Evolutionary conservation across 1,140 invertebrate species (phyloP).

Genomic region (Dreissena polymorpha): DNA sequence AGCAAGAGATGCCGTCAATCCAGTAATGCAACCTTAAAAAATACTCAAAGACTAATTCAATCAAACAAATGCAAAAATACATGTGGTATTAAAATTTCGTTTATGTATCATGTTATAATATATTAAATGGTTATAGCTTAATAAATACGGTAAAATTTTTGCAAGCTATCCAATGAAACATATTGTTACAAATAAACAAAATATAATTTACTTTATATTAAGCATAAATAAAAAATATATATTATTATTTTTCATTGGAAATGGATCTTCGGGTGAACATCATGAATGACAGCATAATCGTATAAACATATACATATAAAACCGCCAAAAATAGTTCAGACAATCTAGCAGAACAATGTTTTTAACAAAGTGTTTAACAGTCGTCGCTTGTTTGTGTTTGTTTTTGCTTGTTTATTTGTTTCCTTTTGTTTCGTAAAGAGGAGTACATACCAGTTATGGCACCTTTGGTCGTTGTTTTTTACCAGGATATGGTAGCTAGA

Average conservation of each 20-base stretch:
- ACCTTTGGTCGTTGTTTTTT: conserved; percentile 50
- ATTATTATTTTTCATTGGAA: no score
- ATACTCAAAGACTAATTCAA: not conserved
- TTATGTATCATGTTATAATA: no score
- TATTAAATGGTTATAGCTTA: not conserved
- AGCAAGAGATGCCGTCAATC: conserved; percentile 60
- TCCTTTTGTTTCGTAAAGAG: not conserved
- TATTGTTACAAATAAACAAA: not conserved
- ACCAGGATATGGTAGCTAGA: conserved; percentile 64
- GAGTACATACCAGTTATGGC: no score
- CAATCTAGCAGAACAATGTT: not conserved
- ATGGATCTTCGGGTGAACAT: no score
- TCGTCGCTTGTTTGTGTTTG: no score
- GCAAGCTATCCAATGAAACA: not conserved
- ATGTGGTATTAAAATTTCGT: no score
- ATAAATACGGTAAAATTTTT: not conserved
- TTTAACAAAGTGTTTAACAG: not conserved
- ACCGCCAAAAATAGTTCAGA: not conserved
- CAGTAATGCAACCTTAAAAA: conserved; percentile 62
- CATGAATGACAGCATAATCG: no score
- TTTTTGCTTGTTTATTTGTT: no score
- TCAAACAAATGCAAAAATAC: no score
- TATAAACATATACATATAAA: not conserved
- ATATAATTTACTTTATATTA: not conserved
- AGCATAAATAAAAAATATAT: no score